Evolutionary conservation across 2,797 vertebrate genomes (phyloP), one percentile per base, ranked within the genome.

Genomic region (Chiroxiphia lanceolata): DNA sequence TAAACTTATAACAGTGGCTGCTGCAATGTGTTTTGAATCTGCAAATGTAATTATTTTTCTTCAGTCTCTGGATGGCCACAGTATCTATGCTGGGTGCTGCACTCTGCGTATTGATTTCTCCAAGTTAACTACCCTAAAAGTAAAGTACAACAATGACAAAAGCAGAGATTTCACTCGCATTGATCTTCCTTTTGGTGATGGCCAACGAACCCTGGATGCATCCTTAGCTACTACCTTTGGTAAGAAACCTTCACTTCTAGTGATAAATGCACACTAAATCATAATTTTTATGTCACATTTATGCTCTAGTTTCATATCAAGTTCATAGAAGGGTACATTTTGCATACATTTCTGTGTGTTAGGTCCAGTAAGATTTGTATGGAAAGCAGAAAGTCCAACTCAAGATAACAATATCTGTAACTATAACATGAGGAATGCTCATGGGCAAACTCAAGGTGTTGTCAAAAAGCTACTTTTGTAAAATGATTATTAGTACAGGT

Each of bases 131-230:
- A 98, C 93, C 93, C 98, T 99, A 96, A 98, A 98, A 31, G 96
- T 99, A 91, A 98, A 98, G 90, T 99, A 99, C 78, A 99, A 99
- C 97, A 99, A 98, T 84, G 98, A 98, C 67, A 99, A 98, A 97
- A 99, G 98, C 38, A 97, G 98, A 97, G 98, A 99, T 90, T 99
- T 99, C 96, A 99, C 98, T 86, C 98, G 98, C 29, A 42, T 96
- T 94, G 98, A 98, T 95, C 98, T 98, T 95, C 98, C 98, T 74
- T 97, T 95, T 96, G 98, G 98, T 82, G 97, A 98, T 83, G 94
- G 97, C 51, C 98, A 97, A 12, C 96, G 95, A 61, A 64, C 95
- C 7, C 20, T 98, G 79, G 98, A 98, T 51, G 89, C 97, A 59
- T 67, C 95, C 18, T 83, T 98, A 97, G 77, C 97, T 92, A n/a